Evolutionary conservation across 2,888 invertebrate genomes (phyloP).

Genomic region (Ichneumoninae sp.): DNA sequence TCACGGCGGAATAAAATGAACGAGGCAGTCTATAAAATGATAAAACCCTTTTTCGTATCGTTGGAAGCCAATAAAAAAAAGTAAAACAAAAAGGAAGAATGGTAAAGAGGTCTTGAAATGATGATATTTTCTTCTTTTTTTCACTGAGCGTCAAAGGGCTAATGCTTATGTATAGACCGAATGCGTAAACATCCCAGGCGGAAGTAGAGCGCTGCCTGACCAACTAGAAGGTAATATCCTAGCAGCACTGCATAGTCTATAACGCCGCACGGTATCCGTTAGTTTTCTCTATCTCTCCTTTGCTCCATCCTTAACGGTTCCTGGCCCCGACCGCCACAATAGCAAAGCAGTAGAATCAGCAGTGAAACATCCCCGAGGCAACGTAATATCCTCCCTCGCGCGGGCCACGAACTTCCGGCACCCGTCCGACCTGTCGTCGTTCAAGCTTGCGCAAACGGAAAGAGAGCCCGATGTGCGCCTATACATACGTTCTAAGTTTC

Average conservation of each 20-base stretch:
- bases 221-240: slow-evolving; percentile 3
- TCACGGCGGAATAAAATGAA: too few relatives aligned
- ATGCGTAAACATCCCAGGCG: neutral
- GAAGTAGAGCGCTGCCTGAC: neutral
- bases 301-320: slow-evolving; percentile 31
- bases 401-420: slow-evolving; percentile 36
- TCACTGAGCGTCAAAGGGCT: neutral
- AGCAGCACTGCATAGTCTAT: neutral
- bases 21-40: too few relatives aligned
- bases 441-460: slow-evolving; percentile 26
- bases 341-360: slow-evolving; percentile 37
- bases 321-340: slow-evolving; percentile 14
- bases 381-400: slow-evolving; percentile 59
- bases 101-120: too few relatives aligned
- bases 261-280: slow-evolving; percentile 9
- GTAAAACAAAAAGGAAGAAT: too few relatives aligned
- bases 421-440: slow-evolving; percentile 9
- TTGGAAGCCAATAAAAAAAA: too few relatives aligned
- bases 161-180: neutral
- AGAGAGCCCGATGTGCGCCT: neutral
- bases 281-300: slow-evolving; percentile 11
- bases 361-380: slow-evolving; percentile 54
- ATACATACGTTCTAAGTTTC: neutral
- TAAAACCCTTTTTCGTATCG: too few relatives aligned
- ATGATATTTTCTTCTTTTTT: neutral